These are phyloP conservation scores for Glomeris maerens DNA, from an alignment of 1,140 invertebrate species.

Conservation along the genomic window DNA sequence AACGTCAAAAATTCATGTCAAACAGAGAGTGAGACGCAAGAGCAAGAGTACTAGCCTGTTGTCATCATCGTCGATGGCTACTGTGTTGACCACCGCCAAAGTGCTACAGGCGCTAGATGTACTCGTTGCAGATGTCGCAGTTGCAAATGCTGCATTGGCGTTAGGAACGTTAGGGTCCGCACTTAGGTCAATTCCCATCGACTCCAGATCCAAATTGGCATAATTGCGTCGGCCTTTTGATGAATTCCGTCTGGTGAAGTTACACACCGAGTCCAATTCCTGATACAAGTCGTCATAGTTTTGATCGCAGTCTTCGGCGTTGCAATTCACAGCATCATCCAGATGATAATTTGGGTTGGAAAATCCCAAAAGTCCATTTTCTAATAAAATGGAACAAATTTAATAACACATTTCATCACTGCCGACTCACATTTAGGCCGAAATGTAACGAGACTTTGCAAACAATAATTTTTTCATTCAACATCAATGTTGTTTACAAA, in stretches of 20 bases:
- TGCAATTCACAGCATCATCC: slow-evolving; percentile 63
- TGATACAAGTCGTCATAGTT: slow-evolving; percentile 35
- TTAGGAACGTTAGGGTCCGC: slow-evolving; percentile 45
- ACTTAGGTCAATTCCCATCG: slow-evolving; percentile 54
- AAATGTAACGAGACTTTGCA: no score
- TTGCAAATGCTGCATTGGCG: no score
- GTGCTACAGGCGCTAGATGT: slow-evolving; percentile 5
- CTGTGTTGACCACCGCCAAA: not conserved
- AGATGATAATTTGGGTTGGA: slow-evolving; percentile 76
- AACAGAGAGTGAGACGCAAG: no score
- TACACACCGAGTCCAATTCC: slow-evolving; percentile 43
- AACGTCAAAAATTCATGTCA: no score
- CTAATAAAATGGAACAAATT: slow-evolving; percentile 27
- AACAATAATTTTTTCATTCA: no score
- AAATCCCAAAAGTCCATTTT: slow-evolving; percentile 70
- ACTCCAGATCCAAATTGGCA: slow-evolving; percentile 46
- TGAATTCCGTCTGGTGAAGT: slow-evolving; percentile 19
- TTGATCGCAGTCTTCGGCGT: slow-evolving; percentile 26
- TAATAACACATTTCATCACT: no score
- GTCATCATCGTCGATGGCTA: slow-evolving; percentile 19
- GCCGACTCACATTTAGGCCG: no score
- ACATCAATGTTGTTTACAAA: no score
- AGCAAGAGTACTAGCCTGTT: no score
- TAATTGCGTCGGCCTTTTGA: slow-evolving; percentile 43
- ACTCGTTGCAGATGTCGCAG: slow-evolving; percentile 19